Percentiles rank a stretch among this genome's conserved stretches.
phyloP scores from a whole-genome alignment of 2,888 invertebrate genomes.

The Lacanobia wlatinum region DNA sequence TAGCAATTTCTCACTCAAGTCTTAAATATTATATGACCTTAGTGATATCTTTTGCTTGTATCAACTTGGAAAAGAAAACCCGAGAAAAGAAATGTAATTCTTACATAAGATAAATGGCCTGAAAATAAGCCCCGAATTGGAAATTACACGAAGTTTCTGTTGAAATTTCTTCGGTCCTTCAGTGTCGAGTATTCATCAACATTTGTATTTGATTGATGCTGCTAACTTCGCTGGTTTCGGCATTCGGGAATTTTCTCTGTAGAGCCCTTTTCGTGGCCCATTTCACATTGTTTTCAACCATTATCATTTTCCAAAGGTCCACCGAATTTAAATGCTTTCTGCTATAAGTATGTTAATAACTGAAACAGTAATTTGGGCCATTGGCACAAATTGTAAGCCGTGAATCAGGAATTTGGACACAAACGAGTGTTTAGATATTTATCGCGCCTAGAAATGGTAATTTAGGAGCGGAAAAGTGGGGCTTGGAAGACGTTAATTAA shows the following conservation, averaged over 20 bases:
- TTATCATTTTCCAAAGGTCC: slow-evolving; percentile 38
- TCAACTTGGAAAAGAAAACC: not conserved
- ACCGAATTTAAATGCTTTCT: slow-evolving; percentile 30
- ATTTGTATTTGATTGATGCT: slow-evolving; percentile 46
- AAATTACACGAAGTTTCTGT: slow-evolving; percentile 21
- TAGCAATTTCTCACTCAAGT: not conserved
- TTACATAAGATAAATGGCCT: slow-evolving; percentile 18
- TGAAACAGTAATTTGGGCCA: slow-evolving; percentile 43
- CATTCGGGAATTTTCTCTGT: slow-evolving; percentile 23
- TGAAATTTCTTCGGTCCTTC: slow-evolving; percentile 34
- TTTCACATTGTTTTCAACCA: slow-evolving; percentile 38
- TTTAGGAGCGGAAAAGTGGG: slow-evolving; percentile 34
- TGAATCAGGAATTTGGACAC: slow-evolving; percentile 43
- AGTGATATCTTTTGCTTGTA: not conserved
- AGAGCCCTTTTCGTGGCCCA: slow-evolving; percentile 24
- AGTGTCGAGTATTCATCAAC: slow-evolving; percentile 44
- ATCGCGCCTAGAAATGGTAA: slow-evolving; percentile 48
- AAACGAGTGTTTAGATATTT: slow-evolving; percentile 55
- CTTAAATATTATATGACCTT: slow-evolving; percentile 33
- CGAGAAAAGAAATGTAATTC: slow-evolving; percentile 9
- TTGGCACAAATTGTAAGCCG: slow-evolving; percentile 42
- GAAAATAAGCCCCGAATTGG: slow-evolving; percentile 23
- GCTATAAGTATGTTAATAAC: slow-evolving; percentile 34
- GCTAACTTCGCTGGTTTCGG: slow-evolving; percentile 37
- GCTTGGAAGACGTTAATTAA: slow-evolving; percentile 44